Evolutionary conservation across 2,888 invertebrate species (phyloP).

Genomic region (Ophion costatus): DNA sequence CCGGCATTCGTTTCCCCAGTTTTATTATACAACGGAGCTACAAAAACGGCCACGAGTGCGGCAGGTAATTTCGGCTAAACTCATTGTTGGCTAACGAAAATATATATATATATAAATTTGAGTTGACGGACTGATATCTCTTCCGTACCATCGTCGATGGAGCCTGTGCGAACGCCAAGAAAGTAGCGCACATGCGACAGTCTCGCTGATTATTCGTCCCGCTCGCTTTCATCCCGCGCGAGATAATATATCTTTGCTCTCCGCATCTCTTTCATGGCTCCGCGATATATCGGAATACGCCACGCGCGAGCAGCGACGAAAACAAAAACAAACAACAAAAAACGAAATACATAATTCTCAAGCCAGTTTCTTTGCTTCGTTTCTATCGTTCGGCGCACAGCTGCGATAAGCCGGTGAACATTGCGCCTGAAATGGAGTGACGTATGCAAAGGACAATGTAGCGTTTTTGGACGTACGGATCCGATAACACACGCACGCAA

Average conservation of each 20-base stretch:
- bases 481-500: conserved; percentile 71
- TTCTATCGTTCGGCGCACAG: conserved; percentile 13
- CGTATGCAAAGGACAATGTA: no score
- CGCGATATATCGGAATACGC: conserved; percentile 63
- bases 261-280: conserved; percentile 79
- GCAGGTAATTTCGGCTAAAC: conserved; percentile 72
- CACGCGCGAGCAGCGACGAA: neutral
- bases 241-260: conserved; percentile 42
- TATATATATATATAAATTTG: conserved; percentile 28
- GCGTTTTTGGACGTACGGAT: no score
- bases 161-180: neutral
- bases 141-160: conserved; percentile 17
- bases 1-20: conserved; percentile 49
- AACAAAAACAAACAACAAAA: conserved; percentile 19
- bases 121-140: conserved; percentile 21
- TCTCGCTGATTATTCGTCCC: conserved; percentile 46
- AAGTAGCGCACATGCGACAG: neutral
- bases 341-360: neutral
- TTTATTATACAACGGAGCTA: conserved; percentile 56
- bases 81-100: conserved; percentile 52
- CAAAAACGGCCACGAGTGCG: conserved; percentile 37
- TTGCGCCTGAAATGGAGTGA: conserved; percentile 72
- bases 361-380: conserved; percentile 10
- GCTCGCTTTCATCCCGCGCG: conserved; percentile 67
- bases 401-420: conserved; percentile 79